These are phyloP conservation scores for Pagetopsis macropterus DNA, from an alignment of 2,797 vertebrate species.

Conservation along the genomic window DNA sequence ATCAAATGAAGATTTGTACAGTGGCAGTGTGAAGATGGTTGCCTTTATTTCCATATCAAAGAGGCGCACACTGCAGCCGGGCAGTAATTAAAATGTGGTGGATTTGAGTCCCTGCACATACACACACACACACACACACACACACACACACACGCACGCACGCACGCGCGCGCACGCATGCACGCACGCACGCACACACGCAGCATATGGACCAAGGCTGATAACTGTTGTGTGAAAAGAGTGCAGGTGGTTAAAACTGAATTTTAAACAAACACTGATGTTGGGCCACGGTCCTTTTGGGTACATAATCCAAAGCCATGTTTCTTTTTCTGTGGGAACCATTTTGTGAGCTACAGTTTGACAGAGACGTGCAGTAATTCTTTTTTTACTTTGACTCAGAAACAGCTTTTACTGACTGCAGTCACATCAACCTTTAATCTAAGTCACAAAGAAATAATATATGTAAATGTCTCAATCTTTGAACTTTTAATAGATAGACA, in stretches of 20 bases:
- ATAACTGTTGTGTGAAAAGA: slow-evolving; percentile 86
- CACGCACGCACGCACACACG: slow-evolving; percentile 58
- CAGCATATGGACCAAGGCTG: slow-evolving; percentile 49
- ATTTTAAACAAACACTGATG: slow-evolving; percentile 87
- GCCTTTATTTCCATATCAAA: slow-evolving; percentile 99
- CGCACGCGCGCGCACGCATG: slow-evolving; percentile 41
- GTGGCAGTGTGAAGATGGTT: slow-evolving; percentile 89
- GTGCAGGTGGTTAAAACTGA: slow-evolving; percentile 87
- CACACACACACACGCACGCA: slow-evolving; percentile 49
- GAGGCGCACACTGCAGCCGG: slow-evolving; percentile 90
- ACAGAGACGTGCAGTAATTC: slow-evolving; percentile 36
- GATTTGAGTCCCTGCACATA: slow-evolving; percentile 84
- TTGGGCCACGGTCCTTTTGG: slow-evolving; percentile 88
- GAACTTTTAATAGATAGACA: slow-evolving; percentile 8
- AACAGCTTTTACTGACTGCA: slow-evolving; percentile 30
- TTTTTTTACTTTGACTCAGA: slow-evolving; percentile 37
- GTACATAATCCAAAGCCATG: slow-evolving; percentile 88
- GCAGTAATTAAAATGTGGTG: slow-evolving; percentile 99
- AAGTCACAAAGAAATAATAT: slow-evolving; percentile 15
- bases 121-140: slow-evolving; percentile 42
- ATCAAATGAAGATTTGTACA: slow-evolving; percentile 96
- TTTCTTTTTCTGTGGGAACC: slow-evolving; percentile 75
- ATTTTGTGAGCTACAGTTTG: slow-evolving; percentile 52
- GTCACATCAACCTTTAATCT: slow-evolving; percentile 24
- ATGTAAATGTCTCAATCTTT: slow-evolving; percentile 22